Percentiles rank a stretch among this genome's conserved stretches.
Evolutionary conservation across 2,888 invertebrate species (phyloP).

Genomic region (Crepidodera aurea): DNA sequence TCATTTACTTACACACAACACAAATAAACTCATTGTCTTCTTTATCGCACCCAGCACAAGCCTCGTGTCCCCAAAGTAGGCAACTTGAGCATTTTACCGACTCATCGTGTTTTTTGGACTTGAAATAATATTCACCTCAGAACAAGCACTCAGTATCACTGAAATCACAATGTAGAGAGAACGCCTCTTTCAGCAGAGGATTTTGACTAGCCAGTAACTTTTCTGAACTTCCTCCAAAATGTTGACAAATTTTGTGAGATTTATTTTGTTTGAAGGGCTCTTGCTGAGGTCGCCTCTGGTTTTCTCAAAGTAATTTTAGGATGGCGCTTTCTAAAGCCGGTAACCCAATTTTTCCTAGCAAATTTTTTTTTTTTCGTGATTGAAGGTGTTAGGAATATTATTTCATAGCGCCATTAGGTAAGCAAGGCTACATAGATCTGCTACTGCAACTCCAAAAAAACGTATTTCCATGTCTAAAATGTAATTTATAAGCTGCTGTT

Average conservation of each 20-base stretch:
- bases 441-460: slow-evolving; percentile 19
- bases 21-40: too few species aligned
- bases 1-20: too few species aligned
- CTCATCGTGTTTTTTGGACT: too few species aligned
- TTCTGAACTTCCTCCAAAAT: slow-evolving; percentile 6
- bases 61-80: too few species aligned
- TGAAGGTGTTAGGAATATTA: slow-evolving; percentile 3
- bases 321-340: slow-evolving; percentile 7
- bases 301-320: not conserved
- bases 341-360: not conserved
- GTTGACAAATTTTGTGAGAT: not conserved
- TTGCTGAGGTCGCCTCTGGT: slow-evolving; percentile 4
- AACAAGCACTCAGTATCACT: too few species aligned
- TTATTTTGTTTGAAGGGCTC: slow-evolving; percentile 2
- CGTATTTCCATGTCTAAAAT: slow-evolving; percentile 10
- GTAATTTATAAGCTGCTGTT: slow-evolving; percentile 9
- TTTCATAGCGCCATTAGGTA: slow-evolving; percentile 16
- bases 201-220: not conserved
- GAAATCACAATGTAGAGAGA: not conserved
- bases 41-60: too few species aligned
- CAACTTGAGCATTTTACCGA: too few species aligned
- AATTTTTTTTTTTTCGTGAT: slow-evolving; percentile 2
- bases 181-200: not conserved
- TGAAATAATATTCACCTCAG: too few species aligned
- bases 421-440: slow-evolving; percentile 19